Evolutionary conservation across 2,113 vertebrate genomes (phyloP).

Genomic region (Scophthalmus maximus): DNA sequence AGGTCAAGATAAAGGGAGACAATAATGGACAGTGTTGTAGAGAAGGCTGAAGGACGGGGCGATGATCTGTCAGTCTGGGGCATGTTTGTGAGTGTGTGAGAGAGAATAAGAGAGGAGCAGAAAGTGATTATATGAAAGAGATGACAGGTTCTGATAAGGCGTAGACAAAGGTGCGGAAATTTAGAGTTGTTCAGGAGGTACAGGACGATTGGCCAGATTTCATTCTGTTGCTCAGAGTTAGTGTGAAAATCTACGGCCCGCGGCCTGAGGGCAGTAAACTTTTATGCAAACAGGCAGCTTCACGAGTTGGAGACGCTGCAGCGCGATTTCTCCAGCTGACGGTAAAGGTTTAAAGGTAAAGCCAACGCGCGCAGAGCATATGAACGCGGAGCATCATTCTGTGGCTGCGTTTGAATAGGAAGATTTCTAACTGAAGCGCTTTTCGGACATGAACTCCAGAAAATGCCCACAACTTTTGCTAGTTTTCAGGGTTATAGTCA

Average conservation of each 20-base stretch:
- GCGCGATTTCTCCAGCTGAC: background rate
- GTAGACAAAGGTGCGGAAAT: slow-evolving; percentile 37
- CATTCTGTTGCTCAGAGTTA: slow-evolving; percentile 5
- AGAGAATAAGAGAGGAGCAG: slow-evolving; percentile 5
- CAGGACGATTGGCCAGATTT: slow-evolving; percentile 9
- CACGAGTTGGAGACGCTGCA: background rate
- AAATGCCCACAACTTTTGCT: no score
- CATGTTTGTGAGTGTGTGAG: background rate
- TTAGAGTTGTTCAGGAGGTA: slow-evolving; percentile 39
- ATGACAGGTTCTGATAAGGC: slow-evolving; percentile 54
- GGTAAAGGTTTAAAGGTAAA: background rate
- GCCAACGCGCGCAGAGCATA: no score
- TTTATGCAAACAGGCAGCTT: background rate
- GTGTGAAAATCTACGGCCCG: background rate
- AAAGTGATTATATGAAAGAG: slow-evolving; percentile 43
- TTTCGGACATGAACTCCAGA: no score
- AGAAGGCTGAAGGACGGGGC: slow-evolving; percentile 58
- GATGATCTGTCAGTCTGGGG: slow-evolving; percentile 55
- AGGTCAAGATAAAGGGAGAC: slow-evolving; percentile 75
- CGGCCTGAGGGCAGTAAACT: background rate
- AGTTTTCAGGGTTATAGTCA: no score
- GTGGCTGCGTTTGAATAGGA: no score
- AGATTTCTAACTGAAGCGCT: no score
- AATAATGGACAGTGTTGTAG: slow-evolving; percentile 56
- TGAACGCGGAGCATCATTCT: no score